Base-by-base conservation (phyloP, 1,140 invertebrate species). In the Drosophila oshimai region DNA sequence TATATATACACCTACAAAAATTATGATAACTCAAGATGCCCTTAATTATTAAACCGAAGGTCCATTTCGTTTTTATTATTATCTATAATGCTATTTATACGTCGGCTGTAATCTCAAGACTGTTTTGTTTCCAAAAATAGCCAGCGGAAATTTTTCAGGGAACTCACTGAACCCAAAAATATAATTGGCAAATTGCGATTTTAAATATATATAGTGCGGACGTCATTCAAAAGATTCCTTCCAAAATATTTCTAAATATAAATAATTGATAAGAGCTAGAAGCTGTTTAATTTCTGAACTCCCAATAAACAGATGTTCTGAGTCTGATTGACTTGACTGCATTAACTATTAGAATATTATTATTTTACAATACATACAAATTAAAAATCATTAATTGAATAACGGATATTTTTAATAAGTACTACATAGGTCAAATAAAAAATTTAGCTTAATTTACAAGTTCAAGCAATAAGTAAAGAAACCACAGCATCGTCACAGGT, bases 81-180 rank as follows among this genome's bases (percentile, higher is more conserved):
- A 7, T 9, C 20, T 1, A 0, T 10, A 6, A 18, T 3, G 3
- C 22, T 44, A 45, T 54, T 54, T 45, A 29, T 29, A 31, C 12
- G 6, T 53, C 4, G 0, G 3, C 0, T 29, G n/a, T 28, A 26
- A 15, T 24, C 13, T 2, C 15, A 28, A 24, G 20, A 26, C 24
- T 24, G 31, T 58, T 53, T 53, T 53, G 15, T 0, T 53, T 37
- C 20, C 13, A 12, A 60, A 53, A 37, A 28, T 53, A 54, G 20
- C 0, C 24, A 17, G 34, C 9, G 50, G 49, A 39, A 55, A 17
- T 17, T 29, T 39, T 53, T 24, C 26, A 12, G 1, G 1, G 9
- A 22, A 12, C 17, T 17, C 15, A 17, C 12, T 9, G 5, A 17
- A 18, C 3, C 15, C 15, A 18, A 46, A 46, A 46, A 33, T 9